These are phyloP conservation scores for Propsilocerus akamusi DNA, from an alignment of 1,140 invertebrate species.

Conservation along the genomic window DNA sequence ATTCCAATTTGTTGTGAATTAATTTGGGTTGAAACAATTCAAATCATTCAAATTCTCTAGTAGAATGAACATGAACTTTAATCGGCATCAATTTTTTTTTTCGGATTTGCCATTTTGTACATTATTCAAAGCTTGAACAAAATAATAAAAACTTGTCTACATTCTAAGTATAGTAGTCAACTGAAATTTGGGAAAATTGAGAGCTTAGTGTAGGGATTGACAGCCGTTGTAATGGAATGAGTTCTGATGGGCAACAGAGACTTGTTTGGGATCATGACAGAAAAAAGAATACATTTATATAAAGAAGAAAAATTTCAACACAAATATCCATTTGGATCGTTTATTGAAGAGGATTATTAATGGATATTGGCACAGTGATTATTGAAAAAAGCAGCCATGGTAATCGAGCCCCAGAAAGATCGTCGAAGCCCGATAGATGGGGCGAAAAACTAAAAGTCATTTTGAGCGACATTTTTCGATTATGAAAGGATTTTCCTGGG, in stretches of 20 bases:
- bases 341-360: not conserved
- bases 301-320: not conserved
- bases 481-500: not conserved
- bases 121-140: too few relatives aligned
- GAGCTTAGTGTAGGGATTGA: not conserved
- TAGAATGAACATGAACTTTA: too few relatives aligned
- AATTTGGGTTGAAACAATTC: too few relatives aligned
- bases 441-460: not conserved
- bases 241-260: not conserved
- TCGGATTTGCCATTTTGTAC: too few relatives aligned
- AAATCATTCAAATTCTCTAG: too few relatives aligned
- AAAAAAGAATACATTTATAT: not conserved
- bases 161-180: not conserved
- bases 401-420: not conserved
- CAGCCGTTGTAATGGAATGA: not conserved
- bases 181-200: not conserved
- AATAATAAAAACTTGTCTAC: too few relatives aligned
- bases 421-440: not conserved
- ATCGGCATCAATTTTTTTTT: too few relatives aligned
- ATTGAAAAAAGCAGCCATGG: not conserved
- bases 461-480: constrained; percentile 3
- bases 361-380: not conserved
- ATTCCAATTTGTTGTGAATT: too few relatives aligned
- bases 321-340: not conserved
- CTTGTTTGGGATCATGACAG: not conserved